These are phyloP conservation scores for Mastacembelus armatus DNA, from an alignment of 2,797 vertebrate genomes.

Conservation along the genomic window DNA sequence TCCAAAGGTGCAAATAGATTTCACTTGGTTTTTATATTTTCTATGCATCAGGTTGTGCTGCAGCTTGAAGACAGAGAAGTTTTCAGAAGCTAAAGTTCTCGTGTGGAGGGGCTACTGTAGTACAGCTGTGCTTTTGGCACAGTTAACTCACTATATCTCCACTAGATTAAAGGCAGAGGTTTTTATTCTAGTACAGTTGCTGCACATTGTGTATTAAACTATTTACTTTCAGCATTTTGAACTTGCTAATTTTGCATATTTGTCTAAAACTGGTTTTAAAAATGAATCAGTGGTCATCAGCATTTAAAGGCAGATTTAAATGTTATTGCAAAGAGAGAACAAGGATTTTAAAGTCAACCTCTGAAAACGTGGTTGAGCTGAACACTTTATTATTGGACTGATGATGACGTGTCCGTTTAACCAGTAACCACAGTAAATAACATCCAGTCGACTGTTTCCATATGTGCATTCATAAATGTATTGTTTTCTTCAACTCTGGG, in stretches of 20 bases:
- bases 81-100: no score
- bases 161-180: no score
- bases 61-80: no score
- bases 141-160: no score
- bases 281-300: not conserved
- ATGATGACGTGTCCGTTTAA: slow-evolving; percentile 1
- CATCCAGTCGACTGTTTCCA: slow-evolving; percentile 13
- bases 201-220: no score
- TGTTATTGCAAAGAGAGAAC: not conserved
- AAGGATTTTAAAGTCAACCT: not conserved
- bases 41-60: no score
- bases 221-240: not conserved
- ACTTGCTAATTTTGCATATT: not conserved
- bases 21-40: not conserved
- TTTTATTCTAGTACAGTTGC: no score
- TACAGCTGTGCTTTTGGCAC: no score
- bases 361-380: no score
- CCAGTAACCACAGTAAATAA: not conserved
- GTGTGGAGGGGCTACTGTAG: no score
- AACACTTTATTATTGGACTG: not conserved
- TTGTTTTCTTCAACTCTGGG: slow-evolving; percentile 38
- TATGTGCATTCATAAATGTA: slow-evolving; percentile 32
- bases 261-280: not conserved
- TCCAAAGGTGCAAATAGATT: no score
- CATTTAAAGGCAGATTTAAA: not conserved